These are phyloP conservation scores for Alaudala cheleensis DNA, from an alignment of 2,113 vertebrate genomes.

Conservation along the genomic window DNA sequence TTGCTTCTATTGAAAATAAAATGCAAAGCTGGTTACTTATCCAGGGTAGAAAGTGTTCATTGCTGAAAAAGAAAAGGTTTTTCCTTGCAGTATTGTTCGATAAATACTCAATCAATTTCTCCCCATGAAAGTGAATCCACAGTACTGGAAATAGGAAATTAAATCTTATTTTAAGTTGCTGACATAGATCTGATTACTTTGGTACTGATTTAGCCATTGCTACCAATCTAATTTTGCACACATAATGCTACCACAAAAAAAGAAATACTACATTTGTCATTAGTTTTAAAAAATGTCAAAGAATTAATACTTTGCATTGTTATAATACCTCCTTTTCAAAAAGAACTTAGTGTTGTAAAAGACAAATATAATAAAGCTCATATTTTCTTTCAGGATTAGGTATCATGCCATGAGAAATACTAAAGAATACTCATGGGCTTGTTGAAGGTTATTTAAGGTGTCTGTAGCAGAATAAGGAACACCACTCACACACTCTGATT, in stretches of 20 bases:
- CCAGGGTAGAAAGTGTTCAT: not conserved
- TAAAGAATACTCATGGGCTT: not conserved
- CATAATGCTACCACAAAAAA: not conserved
- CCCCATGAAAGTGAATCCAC: not conserved
- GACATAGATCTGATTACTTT: not conserved
- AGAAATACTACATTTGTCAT: not conserved
- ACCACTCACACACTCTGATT: not conserved
- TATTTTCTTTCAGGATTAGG: not conserved
- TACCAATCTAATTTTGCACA: not conserved
- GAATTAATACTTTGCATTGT: not conserved
- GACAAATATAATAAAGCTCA: not conserved
- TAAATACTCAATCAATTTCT: not conserved
- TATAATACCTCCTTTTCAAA: not conserved
- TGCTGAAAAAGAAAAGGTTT: not conserved
- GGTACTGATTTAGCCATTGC: not conserved
- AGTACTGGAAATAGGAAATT: not conserved
- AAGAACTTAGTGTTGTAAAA: not conserved
- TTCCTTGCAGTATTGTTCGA: not conserved
- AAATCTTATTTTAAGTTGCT: not conserved
- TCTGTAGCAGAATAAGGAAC: not conserved
- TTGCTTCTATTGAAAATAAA: conserved; percentile 60
- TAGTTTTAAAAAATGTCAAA: not conserved
- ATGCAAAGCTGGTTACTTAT: not conserved
- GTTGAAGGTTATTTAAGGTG: not conserved
- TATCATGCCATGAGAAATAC: not conserved